A percentile compares a stretch with the other conserved stretches of the same genome.
Evolutionary conservation across 1,140 invertebrate genomes (phyloP).

Genomic region (Ceratina australensis): DNA sequence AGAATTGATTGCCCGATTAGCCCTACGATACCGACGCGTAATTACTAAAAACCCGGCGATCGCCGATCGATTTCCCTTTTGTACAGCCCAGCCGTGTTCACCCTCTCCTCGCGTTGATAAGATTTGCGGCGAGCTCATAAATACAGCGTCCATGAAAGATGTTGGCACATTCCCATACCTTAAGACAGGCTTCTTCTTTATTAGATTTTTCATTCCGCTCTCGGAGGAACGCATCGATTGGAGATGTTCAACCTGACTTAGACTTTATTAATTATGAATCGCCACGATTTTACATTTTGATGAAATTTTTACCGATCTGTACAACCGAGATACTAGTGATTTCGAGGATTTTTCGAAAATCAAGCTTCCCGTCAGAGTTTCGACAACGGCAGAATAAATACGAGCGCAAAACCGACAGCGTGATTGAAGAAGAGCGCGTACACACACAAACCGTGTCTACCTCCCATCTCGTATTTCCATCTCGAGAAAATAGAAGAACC

Average conservation of each 20-base stretch:
- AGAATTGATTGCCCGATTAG: constrained; percentile 3
- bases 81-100: neutral
- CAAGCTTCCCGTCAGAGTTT: no score
- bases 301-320: no score
- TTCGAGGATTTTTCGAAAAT: no score
- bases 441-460: neutral
- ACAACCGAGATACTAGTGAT: no score
- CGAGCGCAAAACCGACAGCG: neutral
- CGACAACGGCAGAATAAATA: neutral
- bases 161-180: no score
- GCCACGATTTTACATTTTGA: no score
- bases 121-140: neutral
- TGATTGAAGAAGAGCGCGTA: neutral
- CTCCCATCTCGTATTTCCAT: neutral
- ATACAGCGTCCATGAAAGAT: no score
- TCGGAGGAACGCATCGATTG: no score
- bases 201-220: no score
- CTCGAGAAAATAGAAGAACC: neutral
- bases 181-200: no score
- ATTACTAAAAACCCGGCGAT: neutral
- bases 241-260: no score
- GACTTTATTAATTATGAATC: no score
- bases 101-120: neutral
- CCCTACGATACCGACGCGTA: neutral
- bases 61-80: neutral